These are phyloP conservation scores for Nasua narica DNA, from an alignment of 2,797 vertebrate species.

Conservation along the genomic window DNA sequence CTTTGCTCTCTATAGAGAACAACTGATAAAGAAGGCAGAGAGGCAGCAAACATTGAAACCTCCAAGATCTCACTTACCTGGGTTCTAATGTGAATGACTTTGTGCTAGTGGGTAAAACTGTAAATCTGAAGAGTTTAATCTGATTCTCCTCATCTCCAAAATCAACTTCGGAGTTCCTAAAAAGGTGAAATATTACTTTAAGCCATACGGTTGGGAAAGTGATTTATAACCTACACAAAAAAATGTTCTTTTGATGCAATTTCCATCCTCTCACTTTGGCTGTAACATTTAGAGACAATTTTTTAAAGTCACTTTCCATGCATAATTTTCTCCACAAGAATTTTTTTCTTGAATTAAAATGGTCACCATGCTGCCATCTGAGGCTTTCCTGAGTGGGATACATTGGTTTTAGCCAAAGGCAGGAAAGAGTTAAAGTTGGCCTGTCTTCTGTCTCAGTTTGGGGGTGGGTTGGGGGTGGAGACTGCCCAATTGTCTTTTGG, in stretches of 20 bases:
- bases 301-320: slow-evolving; percentile 41
- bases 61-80: neutral
- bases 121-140: neutral
- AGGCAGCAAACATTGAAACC: neutral
- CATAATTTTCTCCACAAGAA: slow-evolving; percentile 6
- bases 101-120: neutral
- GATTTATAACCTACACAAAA: neutral
- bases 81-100: neutral
- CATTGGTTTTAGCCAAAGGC: neutral
- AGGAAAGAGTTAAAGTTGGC: slow-evolving; percentile 37
- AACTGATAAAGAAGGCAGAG: neutral
- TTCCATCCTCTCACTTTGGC: slow-evolving; percentile 26
- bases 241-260: slow-evolving; percentile 42
- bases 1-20: neutral
- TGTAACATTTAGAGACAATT: slow-evolving; percentile 58
- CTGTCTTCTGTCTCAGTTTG: neutral
- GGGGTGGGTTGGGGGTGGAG: neutral
- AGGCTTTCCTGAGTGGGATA: neutral
- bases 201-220: neutral
- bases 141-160: neutral
- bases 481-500: neutral
- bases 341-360: neutral
- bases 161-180: neutral
- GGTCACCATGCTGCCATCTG: neutral
- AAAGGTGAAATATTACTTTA: neutral